Evolutionary conservation across 2,113 vertebrate species (phyloP), one percentile per base, ranked within the genome.

Genomic region (Nansenia antarctica): DNA sequence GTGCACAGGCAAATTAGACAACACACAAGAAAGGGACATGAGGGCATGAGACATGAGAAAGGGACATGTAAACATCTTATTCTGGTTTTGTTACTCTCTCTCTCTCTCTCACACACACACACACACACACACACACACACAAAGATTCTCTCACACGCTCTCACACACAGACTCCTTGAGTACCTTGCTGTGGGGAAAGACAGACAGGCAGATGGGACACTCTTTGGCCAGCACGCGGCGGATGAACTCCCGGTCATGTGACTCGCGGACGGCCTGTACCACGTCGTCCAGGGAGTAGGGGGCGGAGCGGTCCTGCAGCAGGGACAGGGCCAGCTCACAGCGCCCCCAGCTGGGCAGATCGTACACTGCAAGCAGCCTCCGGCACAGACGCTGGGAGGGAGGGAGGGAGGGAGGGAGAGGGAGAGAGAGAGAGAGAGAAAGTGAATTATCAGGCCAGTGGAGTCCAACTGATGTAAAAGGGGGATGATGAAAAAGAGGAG

Each of bases 331-430:
- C 73, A 96, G 83, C 85, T 95, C 94, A 35, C 95, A 95, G 42
- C 95, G 95, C 34, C 95, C 95, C 95, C 95, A 97, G 78, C 95
- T 97, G 26, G 94, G 95, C 58, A 96, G 89, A 14, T 87, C 78
- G 0, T 94, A 93, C 29, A 94, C 90, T 0, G 95, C 95, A 29
- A 97, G 87, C n/a, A 96, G 83, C 39, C 94, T 82, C 9, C 95
- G 92, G 65, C 96, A 89, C 22, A 92, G 73, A 1, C 87, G 92
- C 95, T 96, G 78, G 22, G 35, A 39, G 5, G 5, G 53, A 20
- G 9, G 9, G 18, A 26, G 31, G 27, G 57, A 20, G 31, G 6
- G 14, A 37, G 39, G 32, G 11, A 47, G 26, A 29, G 18, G 5
- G 12, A n/a, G 42, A 15, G 27, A 54, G 52, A 26, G 1, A 45